These are phyloP conservation scores for Chrysopilus asiliformis DNA, from an alignment of 2,888 invertebrate genomes.

Conservation along the genomic window DNA sequence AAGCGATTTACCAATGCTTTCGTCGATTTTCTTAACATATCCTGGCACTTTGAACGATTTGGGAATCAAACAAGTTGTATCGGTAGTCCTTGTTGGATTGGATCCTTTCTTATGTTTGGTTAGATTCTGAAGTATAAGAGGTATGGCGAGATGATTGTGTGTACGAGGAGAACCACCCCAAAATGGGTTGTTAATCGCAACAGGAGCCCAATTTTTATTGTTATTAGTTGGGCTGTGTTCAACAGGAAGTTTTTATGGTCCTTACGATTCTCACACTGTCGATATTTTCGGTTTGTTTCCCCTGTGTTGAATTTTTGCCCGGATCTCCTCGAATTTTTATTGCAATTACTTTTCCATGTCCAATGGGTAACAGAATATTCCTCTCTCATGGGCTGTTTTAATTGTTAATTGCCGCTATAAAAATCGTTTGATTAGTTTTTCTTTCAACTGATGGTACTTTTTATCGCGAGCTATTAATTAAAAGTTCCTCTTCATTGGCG, in stretches of 20 bases:
- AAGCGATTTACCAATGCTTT: too few species aligned
- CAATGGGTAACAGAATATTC: neutral
- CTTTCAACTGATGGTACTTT: too few species aligned
- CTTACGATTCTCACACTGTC: too few species aligned
- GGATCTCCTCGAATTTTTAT: conserved; percentile 12
- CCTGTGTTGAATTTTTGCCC: conserved; percentile 3
- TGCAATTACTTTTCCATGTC: conserved; percentile 11
- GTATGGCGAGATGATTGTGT: neutral
- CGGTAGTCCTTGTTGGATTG: too few species aligned
- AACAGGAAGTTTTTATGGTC: conserved; percentile 9
- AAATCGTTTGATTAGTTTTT: conserved; percentile 12
- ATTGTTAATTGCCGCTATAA: conserved; percentile 13
- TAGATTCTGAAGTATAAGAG: too few species aligned
- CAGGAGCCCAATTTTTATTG: conserved; percentile 14
- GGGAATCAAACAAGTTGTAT: too few species aligned
- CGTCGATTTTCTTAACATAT: too few species aligned
- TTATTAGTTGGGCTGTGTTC: conserved; percentile 9
- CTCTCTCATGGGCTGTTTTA: conserved; percentile 9
- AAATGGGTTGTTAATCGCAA: conserved; percentile 11
- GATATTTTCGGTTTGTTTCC: too few species aligned
- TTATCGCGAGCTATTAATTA: too few species aligned
- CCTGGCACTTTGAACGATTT: too few species aligned
- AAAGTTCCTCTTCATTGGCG: too few species aligned
- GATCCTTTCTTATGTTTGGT: too few species aligned
- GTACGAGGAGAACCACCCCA: neutral